Evolutionary conservation across 2,797 vertebrate species (phyloP).

Genomic region (Enoplosus armatus): DNA sequence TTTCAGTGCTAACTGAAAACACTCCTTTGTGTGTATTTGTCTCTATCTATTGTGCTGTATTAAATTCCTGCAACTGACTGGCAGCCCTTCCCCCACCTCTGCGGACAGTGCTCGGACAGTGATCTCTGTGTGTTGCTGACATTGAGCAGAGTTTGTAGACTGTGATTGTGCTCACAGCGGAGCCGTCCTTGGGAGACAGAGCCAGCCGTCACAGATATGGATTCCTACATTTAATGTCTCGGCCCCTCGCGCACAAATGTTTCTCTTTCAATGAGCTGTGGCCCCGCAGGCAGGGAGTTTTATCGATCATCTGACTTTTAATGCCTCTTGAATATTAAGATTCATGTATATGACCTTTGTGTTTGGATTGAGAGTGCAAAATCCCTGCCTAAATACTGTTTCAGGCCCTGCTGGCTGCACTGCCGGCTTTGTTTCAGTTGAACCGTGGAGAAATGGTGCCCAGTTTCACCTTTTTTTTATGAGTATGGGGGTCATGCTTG

Average conservation of each 20-base stretch:
- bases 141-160: conserved; percentile 59
- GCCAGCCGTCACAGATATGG: conserved; percentile 68
- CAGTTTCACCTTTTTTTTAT: conserved; percentile 21
- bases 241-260: conserved; percentile 57
- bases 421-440: conserved; percentile 41
- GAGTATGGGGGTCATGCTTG: conserved; percentile 33
- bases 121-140: conserved; percentile 61
- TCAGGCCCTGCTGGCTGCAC: conserved; percentile 23
- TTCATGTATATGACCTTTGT: conserved; percentile 78
- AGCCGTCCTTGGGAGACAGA: conserved; percentile 64
- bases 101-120: conserved; percentile 39
- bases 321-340: conserved; percentile 79
- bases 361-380: conserved; percentile 61
- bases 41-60: conserved; percentile 19
- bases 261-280: conserved; percentile 70
- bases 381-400: conserved; percentile 49
- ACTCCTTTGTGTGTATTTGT: conserved; percentile 5
- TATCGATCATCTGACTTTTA: conserved; percentile 80
- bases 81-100: conserved; percentile 35
- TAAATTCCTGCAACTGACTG: background rate
- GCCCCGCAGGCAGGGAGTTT: conserved; percentile 49
- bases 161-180: conserved; percentile 52
- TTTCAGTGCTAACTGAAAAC: background rate
- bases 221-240: conserved; percentile 67
- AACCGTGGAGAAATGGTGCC: conserved; percentile 8